phyloP scores from a whole-genome alignment of 1,140 invertebrate genomes.

The Nebria ingens region DNA sequence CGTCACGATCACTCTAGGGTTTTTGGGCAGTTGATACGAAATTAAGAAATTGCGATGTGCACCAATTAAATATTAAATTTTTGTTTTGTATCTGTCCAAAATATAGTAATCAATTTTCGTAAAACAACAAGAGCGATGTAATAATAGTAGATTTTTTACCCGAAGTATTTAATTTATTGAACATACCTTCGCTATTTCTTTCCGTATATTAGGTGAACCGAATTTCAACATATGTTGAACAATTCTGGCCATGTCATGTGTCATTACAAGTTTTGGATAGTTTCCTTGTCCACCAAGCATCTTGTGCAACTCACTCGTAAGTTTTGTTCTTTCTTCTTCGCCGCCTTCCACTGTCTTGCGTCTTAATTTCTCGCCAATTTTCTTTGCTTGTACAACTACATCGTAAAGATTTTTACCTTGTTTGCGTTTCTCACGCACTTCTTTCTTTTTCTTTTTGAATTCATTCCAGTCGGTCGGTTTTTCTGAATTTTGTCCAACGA shows the following conservation, averaged over 20 bases:
- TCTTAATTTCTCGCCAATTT: slow-evolving; percentile 67
- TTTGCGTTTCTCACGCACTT: slow-evolving; percentile 48
- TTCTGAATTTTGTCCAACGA: slow-evolving; percentile 14
- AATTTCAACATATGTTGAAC: slow-evolving; percentile 80
- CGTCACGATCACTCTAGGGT: no score
- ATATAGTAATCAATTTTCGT: no score
- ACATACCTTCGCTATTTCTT: slow-evolving; percentile 48
- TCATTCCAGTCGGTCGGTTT: slow-evolving; percentile 52
- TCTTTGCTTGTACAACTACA: slow-evolving; percentile 59
- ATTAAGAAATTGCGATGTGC: no score
- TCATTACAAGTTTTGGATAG: slow-evolving; percentile 62
- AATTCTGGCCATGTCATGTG: slow-evolving; percentile 81
- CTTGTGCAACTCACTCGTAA: slow-evolving; percentile 59
- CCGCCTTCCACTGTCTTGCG: slow-evolving; percentile 45
- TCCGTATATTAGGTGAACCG: slow-evolving; percentile 53
- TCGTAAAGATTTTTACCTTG: slow-evolving; percentile 49
- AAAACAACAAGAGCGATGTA: no score
- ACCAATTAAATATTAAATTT: no score
- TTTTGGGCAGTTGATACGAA: no score
- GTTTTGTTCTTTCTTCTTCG: slow-evolving; percentile 48
- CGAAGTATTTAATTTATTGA: no score
- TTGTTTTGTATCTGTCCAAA: no score
- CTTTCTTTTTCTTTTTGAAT: slow-evolving; percentile 62
- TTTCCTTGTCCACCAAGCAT: slow-evolving; percentile 52
- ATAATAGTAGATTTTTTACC: no score